phyloP scores from a whole-genome alignment of 2,888 invertebrate species.

The Euphydryas editha region DNA sequence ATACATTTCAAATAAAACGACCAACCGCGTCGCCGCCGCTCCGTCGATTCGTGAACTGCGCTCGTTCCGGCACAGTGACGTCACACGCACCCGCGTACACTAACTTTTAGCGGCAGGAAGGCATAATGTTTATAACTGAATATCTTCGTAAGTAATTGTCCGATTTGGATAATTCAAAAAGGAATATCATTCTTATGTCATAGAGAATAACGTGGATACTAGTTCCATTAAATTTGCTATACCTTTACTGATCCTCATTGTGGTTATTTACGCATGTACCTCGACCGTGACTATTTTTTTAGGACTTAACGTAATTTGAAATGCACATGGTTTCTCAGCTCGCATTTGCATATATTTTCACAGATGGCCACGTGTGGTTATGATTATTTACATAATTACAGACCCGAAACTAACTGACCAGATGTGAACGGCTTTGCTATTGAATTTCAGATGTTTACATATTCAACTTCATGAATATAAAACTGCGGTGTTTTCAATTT shows the following conservation, averaged over 20 bases:
- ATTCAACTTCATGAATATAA: constrained; percentile 7
- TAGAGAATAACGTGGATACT: too few relatives aligned
- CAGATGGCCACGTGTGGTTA: constrained; percentile 45
- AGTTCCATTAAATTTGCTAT: too few relatives aligned
- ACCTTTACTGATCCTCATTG: background rate
- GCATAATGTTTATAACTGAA: too few relatives aligned
- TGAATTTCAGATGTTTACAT: constrained; percentile 20
- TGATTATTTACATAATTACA: constrained; percentile 62
- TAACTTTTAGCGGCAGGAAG: too few relatives aligned
- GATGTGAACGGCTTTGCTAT: constrained; percentile 17
- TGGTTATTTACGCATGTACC: background rate
- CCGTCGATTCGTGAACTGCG: too few relatives aligned
- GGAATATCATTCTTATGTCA: too few relatives aligned
- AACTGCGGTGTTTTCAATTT: background rate
- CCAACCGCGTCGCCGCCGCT: too few relatives aligned
- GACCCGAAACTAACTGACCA: constrained; percentile 33
- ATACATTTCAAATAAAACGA: too few relatives aligned
- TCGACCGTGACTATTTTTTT: constrained; percentile 31
- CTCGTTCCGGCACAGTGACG: too few relatives aligned
- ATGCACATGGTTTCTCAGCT: constrained; percentile 49
- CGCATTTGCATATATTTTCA: constrained; percentile 61
- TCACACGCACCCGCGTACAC: too few relatives aligned
- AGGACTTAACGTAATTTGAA: constrained; percentile 32
- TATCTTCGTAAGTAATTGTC: too few relatives aligned
- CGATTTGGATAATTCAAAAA: too few relatives aligned